Evolutionary conservation across 2,113 vertebrate genomes (phyloP), one percentile per base, ranked within the genome.

Genomic region (Ceyx margarethae): DNA sequence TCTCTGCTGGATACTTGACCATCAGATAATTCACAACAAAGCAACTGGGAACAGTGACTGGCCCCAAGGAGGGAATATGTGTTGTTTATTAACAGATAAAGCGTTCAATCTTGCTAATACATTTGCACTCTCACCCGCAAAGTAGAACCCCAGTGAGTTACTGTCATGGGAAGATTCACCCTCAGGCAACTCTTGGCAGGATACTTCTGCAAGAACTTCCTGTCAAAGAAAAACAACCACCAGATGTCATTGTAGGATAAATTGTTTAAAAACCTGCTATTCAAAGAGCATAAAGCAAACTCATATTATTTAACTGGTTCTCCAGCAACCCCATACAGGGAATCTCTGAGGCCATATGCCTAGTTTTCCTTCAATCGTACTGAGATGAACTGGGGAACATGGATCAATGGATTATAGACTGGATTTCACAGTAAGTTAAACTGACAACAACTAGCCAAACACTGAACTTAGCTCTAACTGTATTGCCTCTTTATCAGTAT

Each of bases 161-260:
- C 9, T 71, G 23, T 13, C 15, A 4, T 1, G 5, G 60, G 42
- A 66, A 48, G 50, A 46, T 28, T 51, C 20, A 43, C 5, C 46
- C 21, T 12, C 1, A 0, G 9, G 35, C 42, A 64, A 2, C 31
- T 54, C 74, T 35, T 54, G 46, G 23, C n/a, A 64, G 48, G 56
- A 51, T 23, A 35, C 2, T 17, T 29, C 62, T 77, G 71, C 64
- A 77, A 56, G 66, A 60, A 12, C 4, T 22, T 9, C 13, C 43
- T 45, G 64, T 54, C 77, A 54, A 20, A 69, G 68, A 18, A 53
- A 85, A 90, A 11, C 43, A 75, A 40, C 97, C 98, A 97, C 87
- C 92, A 98, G 98, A 93, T 97, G 98, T 96, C 97, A 93, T 84
- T 94, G 67, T 31, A 90, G 86, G 81, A 95, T 80, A 97, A 92